Conservation (phyloP, 2,797 vertebrate genomes). For the Eulemur albifrons region DNA sequence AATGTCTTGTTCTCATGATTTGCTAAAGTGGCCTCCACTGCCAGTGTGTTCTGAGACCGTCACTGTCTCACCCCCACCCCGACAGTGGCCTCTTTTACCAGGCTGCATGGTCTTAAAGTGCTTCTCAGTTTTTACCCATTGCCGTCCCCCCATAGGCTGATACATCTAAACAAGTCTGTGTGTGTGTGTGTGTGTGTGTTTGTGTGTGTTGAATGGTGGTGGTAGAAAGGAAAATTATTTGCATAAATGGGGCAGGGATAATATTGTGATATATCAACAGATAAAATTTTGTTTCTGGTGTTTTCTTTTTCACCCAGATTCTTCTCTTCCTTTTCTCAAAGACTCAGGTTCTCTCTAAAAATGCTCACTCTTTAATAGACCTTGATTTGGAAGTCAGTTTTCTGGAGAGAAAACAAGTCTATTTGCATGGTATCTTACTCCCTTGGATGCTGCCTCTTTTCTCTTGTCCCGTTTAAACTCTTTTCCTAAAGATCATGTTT, state of each 20-base stretch:
- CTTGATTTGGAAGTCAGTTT: constrained; percentile 41
- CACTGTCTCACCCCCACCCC: neutral
- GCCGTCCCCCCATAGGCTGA: neutral
- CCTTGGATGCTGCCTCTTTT: neutral
- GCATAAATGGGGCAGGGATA: neutral
- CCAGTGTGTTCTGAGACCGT: neutral
- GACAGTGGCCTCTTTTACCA: neutral
- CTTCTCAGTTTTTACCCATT: neutral
- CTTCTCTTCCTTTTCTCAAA: neutral
- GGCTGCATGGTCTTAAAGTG: neutral
- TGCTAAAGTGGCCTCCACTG: neutral
- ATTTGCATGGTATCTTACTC: neutral
- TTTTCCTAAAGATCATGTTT: neutral
- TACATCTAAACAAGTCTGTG: neutral
- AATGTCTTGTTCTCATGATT: neutral
- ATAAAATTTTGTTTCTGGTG: neutral
- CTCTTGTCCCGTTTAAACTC: neutral
- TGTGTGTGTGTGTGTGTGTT: neutral
- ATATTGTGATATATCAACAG: neutral
- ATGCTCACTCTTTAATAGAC: neutral
- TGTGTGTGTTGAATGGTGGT: neutral
- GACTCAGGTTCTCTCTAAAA: neutral
- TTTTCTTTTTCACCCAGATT: constrained; percentile 25
- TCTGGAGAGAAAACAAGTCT: neutral
- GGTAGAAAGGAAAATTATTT: neutral